Base-by-base conservation (phyloP, 2,113 vertebrate species). In the Antechinus flavipes region DNA sequence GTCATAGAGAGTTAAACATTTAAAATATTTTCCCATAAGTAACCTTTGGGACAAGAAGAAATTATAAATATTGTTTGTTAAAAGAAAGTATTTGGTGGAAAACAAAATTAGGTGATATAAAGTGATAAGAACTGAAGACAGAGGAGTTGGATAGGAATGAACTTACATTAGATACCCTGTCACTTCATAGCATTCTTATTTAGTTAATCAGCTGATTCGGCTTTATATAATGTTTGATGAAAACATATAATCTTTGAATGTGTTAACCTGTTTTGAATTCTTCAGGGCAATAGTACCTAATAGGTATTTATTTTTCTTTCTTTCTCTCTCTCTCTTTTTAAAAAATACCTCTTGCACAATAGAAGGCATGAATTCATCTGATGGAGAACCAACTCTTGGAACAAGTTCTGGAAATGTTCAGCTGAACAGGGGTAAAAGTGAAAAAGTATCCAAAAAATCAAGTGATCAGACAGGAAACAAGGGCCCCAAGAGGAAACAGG, bases 401-500 rank as follows among this genome's bases (percentile, higher is more conserved):
- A 98, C 97, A 94, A 98, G 96, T 97, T 98, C 98, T 98, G 99
- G 98, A 98, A 99, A 99, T 98, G 96, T 98, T 98, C 98, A 98
- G 96, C 95, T 95, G 97, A 98, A 97, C 94, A 98, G 98, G 97
- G 98, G 96, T 96, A 95, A 92, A 94, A 97, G 92, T 97, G 97
- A 93, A 90, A 98, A 97, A 97, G 97, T 97, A 97, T 98, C 97
- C 95, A 97, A 96, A 96, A 98, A 98, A 95, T 95, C 96, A 95
- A 97, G 91, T 96, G 96, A 96, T 97, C 97, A 98, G 97, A 98
- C 92, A 96, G 98, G 98, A 98, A 98, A 96, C 92, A 98, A 99
- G 98, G 98, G 98, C 96, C 98, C 97, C 76, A 99, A 99, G 98
- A 99, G 99, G 97, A 99, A 99, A 97, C 99, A 99, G 97, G 98